Percentiles rank a stretch among this genome's conserved stretches.
phyloP scores from a whole-genome alignment of 2,797 vertebrate species.

The Hapalemur alaotrensis region DNA sequence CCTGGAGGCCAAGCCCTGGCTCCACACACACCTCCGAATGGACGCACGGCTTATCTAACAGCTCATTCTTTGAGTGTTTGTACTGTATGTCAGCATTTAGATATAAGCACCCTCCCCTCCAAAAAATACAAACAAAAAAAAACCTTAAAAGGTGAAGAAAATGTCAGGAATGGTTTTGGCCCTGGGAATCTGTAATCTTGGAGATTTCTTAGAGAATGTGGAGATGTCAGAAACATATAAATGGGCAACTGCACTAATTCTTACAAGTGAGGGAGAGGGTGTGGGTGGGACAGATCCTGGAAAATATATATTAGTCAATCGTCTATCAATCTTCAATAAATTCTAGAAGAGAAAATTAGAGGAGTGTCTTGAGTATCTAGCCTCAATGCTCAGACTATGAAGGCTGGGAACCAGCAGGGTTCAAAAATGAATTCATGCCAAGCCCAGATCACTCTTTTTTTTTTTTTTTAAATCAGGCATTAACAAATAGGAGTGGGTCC shows the following conservation, averaged over 20 bases:
- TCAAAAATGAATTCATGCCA: neutral
- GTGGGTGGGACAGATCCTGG: neutral
- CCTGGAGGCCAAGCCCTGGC: neutral
- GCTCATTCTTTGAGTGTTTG: neutral
- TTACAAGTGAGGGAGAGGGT: neutral
- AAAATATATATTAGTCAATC: neutral
- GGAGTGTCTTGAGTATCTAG: neutral
- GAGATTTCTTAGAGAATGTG: neutral
- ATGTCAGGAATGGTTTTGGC: neutral
- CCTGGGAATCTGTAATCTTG: neutral
- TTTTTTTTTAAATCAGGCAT: neutral
- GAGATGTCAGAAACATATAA: neutral
- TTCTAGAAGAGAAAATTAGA: conserved; percentile 6
- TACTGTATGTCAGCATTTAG: neutral
- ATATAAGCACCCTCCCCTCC: neutral
- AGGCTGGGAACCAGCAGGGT: neutral
- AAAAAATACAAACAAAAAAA: neutral
- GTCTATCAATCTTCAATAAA: neutral
- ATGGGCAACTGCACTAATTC: neutral
- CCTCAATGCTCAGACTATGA: neutral
- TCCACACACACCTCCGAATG: neutral
- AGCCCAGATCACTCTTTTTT: neutral
- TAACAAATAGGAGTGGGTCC: neutral
- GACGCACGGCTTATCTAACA: neutral
- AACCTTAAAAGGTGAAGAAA: neutral